Conservation (phyloP, 2,113 vertebrate genomes). For the Notarius lentiginosus region DNA sequence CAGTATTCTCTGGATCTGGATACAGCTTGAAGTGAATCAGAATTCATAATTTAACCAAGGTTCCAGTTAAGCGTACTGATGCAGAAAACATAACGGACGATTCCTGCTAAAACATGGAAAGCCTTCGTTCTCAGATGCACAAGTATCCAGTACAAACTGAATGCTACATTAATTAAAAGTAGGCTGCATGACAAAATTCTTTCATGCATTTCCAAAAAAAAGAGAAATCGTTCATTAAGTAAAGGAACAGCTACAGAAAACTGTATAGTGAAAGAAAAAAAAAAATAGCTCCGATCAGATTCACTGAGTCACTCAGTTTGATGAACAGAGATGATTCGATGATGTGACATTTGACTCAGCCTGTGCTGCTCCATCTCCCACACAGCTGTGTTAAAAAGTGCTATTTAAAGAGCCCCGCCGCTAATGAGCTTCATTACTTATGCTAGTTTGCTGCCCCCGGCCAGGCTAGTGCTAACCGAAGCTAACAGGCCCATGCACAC, state of each 20-base stretch:
- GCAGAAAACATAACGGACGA: neutral
- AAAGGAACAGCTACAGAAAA: neutral
- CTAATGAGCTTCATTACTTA: constrained; percentile 8
- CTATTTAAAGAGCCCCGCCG: neutral
- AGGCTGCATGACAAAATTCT: neutral
- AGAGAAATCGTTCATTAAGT: no score
- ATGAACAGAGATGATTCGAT: neutral
- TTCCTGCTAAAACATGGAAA: neutral
- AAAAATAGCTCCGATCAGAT: neutral
- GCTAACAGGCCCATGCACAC: neutral
- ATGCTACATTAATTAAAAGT: no score
- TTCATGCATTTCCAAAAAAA: neutral
- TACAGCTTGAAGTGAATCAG: neutral
- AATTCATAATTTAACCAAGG: neutral
- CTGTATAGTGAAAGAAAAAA: neutral
- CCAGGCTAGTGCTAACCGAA: neutral
- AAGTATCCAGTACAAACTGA: neutral
- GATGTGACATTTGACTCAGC: constrained; percentile 28
- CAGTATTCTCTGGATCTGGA: neutral
- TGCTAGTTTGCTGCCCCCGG: neutral
- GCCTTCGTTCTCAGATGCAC: neutral
- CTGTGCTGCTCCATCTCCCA: neutral
- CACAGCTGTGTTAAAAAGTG: neutral
- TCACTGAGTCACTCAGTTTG: constrained; percentile 21
- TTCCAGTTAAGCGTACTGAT: neutral